These are phyloP conservation scores for Sarcophaga bullata DNA, from an alignment of 1,140 invertebrate species.

Conservation along the genomic window DNA sequence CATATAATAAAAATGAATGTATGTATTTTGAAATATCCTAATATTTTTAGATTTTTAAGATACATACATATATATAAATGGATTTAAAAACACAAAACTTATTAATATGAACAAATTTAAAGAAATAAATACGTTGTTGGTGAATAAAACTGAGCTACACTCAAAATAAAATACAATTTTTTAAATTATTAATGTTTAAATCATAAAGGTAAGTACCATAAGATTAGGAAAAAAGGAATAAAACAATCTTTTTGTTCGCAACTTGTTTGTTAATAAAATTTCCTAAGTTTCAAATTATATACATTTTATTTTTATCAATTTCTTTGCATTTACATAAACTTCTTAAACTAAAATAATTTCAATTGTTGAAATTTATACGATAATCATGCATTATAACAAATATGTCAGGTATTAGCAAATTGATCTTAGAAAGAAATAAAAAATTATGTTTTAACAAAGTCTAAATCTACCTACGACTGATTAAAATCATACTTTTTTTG, in stretches of 20 bases:
- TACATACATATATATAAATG: constrained; percentile 29
- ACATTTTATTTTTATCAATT: not conserved
- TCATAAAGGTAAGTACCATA: not conserved
- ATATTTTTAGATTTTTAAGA: constrained; percentile 7
- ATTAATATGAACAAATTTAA: not conserved
- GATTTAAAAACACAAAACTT: constrained; percentile 48
- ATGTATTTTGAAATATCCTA: not conserved
- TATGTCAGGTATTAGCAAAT: not conserved
- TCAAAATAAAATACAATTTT: constrained; percentile 44
- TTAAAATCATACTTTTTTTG: too few species aligned
- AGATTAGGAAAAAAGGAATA: too few species aligned
- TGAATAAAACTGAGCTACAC: constrained; percentile 65
- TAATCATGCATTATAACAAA: not conserved
- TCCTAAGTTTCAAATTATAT: not conserved
- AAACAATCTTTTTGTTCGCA: too few species aligned
- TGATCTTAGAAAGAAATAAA: not conserved
- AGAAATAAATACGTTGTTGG: constrained; percentile 61
- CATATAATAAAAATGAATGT: not conserved
- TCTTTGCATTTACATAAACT: too few species aligned
- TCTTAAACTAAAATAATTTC: too few species aligned
- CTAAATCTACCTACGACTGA: too few species aligned
- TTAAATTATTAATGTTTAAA: too few species aligned
- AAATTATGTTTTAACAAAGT: too few species aligned
- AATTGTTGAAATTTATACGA: not conserved
- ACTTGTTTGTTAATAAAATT: too few species aligned